These are phyloP conservation scores for Cheilosia vulpina DNA, from an alignment of 2,888 invertebrate species.

Conservation along the genomic window DNA sequence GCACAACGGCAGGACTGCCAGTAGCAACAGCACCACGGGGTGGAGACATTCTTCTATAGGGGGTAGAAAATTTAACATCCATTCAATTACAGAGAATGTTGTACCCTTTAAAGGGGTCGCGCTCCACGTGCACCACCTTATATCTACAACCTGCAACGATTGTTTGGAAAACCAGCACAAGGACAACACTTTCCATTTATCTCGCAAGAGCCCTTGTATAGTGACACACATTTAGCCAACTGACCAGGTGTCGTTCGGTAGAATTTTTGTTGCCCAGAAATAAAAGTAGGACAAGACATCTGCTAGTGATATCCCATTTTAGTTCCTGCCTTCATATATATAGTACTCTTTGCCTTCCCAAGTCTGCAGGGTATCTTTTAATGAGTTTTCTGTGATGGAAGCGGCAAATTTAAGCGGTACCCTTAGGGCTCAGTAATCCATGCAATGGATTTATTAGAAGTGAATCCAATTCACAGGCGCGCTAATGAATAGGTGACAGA, in stretches of 20 bases:
- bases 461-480: conserved; percentile 21
- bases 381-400: conserved; percentile 67
- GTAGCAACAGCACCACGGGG: background rate
- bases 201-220: conserved; percentile 47
- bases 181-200: conserved; percentile 65
- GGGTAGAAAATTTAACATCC: conserved; percentile 65
- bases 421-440: conserved; percentile 33
- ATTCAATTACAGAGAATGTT: conserved; percentile 67
- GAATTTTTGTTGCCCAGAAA: conserved; percentile 25
- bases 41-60: conserved; percentile 9
- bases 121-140: conserved; percentile 31
- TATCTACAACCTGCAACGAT: conserved; percentile 41
- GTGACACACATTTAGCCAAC: conserved; percentile 63
- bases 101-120: conserved; percentile 49
- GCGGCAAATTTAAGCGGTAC: conserved; percentile 56
- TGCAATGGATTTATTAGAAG: conserved; percentile 35
- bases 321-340: conserved; percentile 27
- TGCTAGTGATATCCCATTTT: conserved; percentile 64
- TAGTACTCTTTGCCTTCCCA: conserved; percentile 1
- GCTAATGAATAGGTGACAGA: conserved; percentile 62
- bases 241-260: conserved; percentile 58
- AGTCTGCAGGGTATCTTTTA: conserved; percentile 45
- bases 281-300: conserved; percentile 69
- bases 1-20: conserved; percentile 20
- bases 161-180: conserved; percentile 66